These are phyloP conservation scores for Phalacrocorax pelagicus DNA, from an alignment of 2,113 vertebrate species.

Conservation along the genomic window DNA sequence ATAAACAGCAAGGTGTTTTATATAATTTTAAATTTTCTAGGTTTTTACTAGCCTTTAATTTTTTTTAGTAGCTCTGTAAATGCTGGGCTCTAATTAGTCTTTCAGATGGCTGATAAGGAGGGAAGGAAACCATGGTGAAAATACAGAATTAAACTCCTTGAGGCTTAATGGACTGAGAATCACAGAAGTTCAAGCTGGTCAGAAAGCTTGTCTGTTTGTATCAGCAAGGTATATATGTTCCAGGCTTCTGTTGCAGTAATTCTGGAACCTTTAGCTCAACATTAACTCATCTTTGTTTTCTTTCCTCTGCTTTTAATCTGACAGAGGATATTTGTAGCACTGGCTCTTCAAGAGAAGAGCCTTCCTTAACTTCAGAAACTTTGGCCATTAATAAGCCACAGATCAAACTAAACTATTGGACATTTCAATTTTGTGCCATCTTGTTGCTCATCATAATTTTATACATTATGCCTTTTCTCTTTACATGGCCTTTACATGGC, in stretches of 20 bases:
- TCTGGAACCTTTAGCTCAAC: neutral
- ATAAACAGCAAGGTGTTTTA: neutral
- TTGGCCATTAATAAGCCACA: neutral
- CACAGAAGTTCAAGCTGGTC: neutral
- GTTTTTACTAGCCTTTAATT: neutral
- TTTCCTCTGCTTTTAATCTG: neutral
- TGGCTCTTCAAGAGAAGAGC: neutral
- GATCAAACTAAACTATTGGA: neutral
- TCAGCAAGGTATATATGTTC: neutral
- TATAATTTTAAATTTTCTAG: neutral
- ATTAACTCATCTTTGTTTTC: neutral
- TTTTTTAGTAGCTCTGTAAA: neutral
- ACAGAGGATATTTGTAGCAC: neutral
- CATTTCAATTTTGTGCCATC: neutral
- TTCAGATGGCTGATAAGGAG: neutral
- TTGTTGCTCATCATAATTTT: neutral
- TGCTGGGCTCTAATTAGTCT: neutral
- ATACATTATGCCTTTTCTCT: neutral
- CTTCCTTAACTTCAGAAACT: neutral
- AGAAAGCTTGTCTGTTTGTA: neutral
- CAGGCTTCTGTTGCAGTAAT: neutral
- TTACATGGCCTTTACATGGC: neutral
- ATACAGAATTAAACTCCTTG: neutral
- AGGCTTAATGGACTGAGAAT: neutral
- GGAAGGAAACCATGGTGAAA: neutral